A percentile compares a stretch with the other conserved stretches of the same genome.
These are phyloP conservation scores for Paramisgurnus dabryanus DNA, from an alignment of 2,113 vertebrate genomes.

Conservation along the genomic window DNA sequence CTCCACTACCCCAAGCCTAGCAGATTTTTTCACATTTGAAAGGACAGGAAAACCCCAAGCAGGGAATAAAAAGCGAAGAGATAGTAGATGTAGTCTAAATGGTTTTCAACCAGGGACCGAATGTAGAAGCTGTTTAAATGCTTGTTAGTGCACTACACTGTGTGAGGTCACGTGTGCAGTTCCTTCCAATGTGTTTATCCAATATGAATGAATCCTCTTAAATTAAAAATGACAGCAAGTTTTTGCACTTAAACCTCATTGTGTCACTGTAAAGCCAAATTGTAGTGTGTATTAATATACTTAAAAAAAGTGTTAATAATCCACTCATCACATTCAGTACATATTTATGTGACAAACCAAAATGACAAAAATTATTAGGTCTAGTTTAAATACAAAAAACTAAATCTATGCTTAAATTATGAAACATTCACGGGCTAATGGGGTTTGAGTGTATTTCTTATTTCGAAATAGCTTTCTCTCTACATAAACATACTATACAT, in stretches of 20 bases:
- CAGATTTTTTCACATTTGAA: not conserved
- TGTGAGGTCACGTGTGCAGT: not conserved
- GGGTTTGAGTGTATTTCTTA: too few relatives aligned
- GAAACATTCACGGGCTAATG: too few relatives aligned
- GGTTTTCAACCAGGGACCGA: not conserved
- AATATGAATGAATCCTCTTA: slow-evolving; percentile 2
- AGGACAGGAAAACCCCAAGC: not conserved
- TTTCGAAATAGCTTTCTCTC: too few relatives aligned
- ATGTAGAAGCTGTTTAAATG: not conserved
- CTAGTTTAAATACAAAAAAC: too few relatives aligned
- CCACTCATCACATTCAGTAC: too few relatives aligned
- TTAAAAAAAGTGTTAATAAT: not conserved
- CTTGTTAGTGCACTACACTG: not conserved
- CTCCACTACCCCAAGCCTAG: not conserved
- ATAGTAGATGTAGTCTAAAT: not conserved
- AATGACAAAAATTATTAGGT: too few relatives aligned
- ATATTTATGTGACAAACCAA: too few relatives aligned
- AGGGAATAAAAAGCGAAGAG: not conserved
- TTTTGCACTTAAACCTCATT: slow-evolving; percentile 9
- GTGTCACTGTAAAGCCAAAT: not conserved
- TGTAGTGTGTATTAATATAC: not conserved
- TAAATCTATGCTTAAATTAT: too few relatives aligned
- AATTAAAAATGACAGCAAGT: slow-evolving; percentile 16
- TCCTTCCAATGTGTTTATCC: not conserved
- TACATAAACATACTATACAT: too few relatives aligned